Base-by-base conservation (phyloP, 2,113 vertebrate species). In the Recurvirostra avosetta region DNA sequence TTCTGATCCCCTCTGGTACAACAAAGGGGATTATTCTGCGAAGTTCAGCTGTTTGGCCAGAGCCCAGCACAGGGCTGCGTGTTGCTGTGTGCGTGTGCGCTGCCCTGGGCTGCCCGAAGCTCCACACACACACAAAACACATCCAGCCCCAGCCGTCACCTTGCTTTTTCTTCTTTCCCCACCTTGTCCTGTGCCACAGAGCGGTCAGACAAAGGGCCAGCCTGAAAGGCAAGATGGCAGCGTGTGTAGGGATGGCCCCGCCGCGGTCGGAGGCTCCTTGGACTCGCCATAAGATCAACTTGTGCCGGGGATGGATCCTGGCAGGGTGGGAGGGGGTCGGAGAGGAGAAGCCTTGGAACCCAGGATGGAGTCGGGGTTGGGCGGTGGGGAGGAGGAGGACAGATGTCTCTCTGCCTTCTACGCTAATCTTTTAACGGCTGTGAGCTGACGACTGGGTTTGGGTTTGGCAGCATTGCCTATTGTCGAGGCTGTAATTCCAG, bases 11-110 rank as follows among this genome's bases (percentile, higher is more conserved):
- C 59, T 63, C 52, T 34, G 72, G 23, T 26, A 47, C 84, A 82
- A 95, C 92, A 96, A 97, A 95, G 78, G 95, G 55, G 90, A 79
- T 96, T 92, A 65, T 96, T 96, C 82, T 68, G 74, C 1, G 1
- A 25, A 34, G 70, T 93, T 90, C 94, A 91, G 93, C 90, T 88
- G 87, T 80, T 92, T 94, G 94, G 93, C 94, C 9, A 0, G 82
- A 83, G 91, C 88, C 90, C 94, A 94, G 85, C 32, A 0, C 29
- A 5, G 59, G 88, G 80, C 89, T 0, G 12, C 3, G 36, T 76
- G 92, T 25, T 15, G n/a, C 70, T 38, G 21, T 14, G 21, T 26
- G 55, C 3, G 27, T 5, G 29, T 17, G 18, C 9, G 5, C 52
- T n/a, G 29, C 52, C 53, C 62, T 17, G 71, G 20, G 43, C 74